Evolutionary conservation across 1,140 invertebrate genomes (phyloP).

Genomic region (Oreohelix idahoensis): DNA sequence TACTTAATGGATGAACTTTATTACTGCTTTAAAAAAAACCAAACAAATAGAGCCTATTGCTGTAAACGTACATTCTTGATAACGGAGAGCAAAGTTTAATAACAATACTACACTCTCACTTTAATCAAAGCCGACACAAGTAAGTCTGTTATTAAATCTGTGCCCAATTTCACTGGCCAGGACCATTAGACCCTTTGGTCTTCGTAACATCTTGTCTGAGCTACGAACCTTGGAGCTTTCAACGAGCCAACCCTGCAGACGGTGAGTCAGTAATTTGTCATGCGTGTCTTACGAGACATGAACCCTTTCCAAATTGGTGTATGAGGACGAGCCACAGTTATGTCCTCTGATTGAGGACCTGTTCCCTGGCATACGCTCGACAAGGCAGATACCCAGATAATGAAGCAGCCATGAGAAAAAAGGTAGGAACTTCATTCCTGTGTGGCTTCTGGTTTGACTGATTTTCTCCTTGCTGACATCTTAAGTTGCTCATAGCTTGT

Average conservation of each 20-base stretch:
- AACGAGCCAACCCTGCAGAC: slow-evolving; percentile 91
- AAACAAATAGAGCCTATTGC: too few species aligned
- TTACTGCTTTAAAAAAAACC: too few species aligned
- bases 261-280: slow-evolving; percentile 95
- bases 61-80: too few species aligned
- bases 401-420: slow-evolving; percentile 71
- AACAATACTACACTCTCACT: too few species aligned
- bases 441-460: background rate
- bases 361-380: slow-evolving; percentile 96
- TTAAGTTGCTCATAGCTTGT: too few species aligned
- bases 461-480: too few species aligned
- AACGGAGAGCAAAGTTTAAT: too few species aligned
- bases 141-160: too few species aligned
- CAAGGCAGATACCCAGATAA: slow-evolving; percentile 90
- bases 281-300: slow-evolving; percentile 98
- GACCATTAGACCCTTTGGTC: slow-evolving; percentile 98
- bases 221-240: slow-evolving; percentile 91
- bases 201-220: slow-evolving; percentile 95
- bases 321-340: slow-evolving; percentile 97
- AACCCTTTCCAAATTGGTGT: slow-evolving; percentile 96
- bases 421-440: too few species aligned
- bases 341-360: slow-evolving; percentile 95
- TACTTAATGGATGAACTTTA: too few species aligned
- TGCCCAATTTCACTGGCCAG: slow-evolving; percentile 67
- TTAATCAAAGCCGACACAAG: too few species aligned